Percentiles rank a stretch among this genome's conserved stretches.
Conservation (phyloP, 2,113 vertebrate genomes). For the Pipa parva region DNA sequence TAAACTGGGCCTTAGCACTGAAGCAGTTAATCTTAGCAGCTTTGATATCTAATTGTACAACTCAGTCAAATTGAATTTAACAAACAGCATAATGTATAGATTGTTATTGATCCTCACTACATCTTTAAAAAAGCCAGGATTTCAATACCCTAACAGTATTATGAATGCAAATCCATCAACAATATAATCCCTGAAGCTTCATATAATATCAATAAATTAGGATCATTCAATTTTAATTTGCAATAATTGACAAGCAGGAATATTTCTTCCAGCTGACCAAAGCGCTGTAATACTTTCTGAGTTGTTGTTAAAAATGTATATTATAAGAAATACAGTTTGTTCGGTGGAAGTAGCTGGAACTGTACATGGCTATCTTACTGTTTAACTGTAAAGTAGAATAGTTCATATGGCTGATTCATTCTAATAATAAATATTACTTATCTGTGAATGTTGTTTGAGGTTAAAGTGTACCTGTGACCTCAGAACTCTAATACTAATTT, state of each 20-base stretch:
- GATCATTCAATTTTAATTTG: constrained; percentile 6
- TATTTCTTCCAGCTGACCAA: neutral
- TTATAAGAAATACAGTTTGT: too few relatives aligned
- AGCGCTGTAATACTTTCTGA: neutral
- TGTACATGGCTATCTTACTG: too few relatives aligned
- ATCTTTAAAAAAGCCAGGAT: constrained; percentile 10
- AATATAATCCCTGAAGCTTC: neutral
- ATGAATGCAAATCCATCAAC: constrained; percentile 26
- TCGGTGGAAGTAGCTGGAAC: too few relatives aligned
- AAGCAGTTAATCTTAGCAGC: constrained; percentile 14
- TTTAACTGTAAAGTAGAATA: too few relatives aligned
- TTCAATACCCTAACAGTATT: constrained; percentile 28
- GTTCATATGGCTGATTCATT: too few relatives aligned
- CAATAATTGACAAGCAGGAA: constrained; percentile 4
- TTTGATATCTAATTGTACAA: neutral
- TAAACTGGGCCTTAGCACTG: neutral
- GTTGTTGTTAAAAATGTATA: too few relatives aligned
- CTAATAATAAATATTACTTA: too few relatives aligned
- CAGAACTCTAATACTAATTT: too few relatives aligned
- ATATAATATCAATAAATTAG: constrained; percentile 9
- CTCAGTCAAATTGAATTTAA: constrained; percentile 18
- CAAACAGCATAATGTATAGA: constrained; percentile 17
- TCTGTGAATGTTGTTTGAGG: too few relatives aligned
- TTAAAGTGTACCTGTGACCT: too few relatives aligned
- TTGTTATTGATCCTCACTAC: constrained; percentile 20